Conservation (phyloP, 2,113 vertebrate species). For the Esox niger region DNA sequence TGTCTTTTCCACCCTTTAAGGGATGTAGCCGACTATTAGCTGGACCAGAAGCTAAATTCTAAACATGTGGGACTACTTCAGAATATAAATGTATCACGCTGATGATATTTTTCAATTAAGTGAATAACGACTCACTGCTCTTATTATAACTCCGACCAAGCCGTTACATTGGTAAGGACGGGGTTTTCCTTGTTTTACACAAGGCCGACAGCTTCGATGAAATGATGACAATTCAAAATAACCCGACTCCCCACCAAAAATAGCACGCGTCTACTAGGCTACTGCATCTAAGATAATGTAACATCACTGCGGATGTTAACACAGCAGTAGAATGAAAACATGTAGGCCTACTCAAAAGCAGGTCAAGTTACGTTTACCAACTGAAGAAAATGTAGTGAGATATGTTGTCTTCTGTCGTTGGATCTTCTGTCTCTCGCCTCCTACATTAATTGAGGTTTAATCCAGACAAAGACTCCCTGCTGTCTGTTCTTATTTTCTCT, state of each 20-base stretch:
- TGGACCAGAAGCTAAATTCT: background rate
- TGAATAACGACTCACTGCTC: background rate
- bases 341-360: background rate
- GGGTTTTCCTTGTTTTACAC: no score
- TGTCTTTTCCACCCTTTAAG: no score
- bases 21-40: no score
- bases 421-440: constrained; percentile 2
- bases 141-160: constrained; percentile 14
- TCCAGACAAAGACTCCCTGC: constrained; percentile 36
- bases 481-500: background rate
- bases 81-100: constrained; percentile 14
- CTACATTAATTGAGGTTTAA: background rate
- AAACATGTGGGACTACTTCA: constrained; percentile 38
- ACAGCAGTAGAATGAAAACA: background rate
- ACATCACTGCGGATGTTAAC: background rate
- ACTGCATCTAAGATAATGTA: background rate
- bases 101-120: constrained; percentile 8
- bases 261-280: background rate
- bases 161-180: background rate
- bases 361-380: background rate
- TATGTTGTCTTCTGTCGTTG: constrained; percentile 14
- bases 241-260: background rate
- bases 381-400: constrained; percentile 2
- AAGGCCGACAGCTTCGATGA: background rate
- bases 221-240: background rate